Evolutionary conservation across 2,113 vertebrate species (phyloP).

Genomic region (Plectropomus leopardus): DNA sequence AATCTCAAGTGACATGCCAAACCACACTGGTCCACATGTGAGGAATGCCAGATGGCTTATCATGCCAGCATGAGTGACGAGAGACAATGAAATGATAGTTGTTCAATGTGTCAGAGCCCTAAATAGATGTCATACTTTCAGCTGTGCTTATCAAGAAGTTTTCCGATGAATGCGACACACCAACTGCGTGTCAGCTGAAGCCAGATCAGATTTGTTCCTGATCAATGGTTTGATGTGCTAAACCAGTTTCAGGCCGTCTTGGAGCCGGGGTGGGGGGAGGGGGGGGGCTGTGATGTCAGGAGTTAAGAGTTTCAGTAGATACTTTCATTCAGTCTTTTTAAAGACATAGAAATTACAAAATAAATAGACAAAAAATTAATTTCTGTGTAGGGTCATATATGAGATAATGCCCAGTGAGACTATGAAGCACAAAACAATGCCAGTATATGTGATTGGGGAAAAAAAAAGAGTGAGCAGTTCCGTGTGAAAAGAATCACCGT

Average conservation of each 20-base stretch:
- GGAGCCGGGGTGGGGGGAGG: rapidly evolving
- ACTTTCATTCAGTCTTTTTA: background rate
- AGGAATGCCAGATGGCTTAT: conserved; percentile 15
- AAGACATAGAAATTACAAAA: background rate
- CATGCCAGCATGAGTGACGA: background rate
- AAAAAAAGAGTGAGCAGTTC: background rate
- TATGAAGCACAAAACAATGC: background rate
- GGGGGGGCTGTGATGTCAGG: background rate
- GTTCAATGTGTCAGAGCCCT: background rate
- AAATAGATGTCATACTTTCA: conserved; percentile 30
- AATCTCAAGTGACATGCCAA: conserved; percentile 32
- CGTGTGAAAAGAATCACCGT: background rate
- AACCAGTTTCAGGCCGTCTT: conserved; percentile 37
- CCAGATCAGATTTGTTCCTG: background rate
- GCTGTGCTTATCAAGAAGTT: background rate
- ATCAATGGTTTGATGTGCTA: conserved; percentile 22
- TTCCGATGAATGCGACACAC: background rate
- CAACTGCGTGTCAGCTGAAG: background rate
- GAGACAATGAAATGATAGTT: conserved; percentile 1
- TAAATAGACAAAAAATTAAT: background rate
- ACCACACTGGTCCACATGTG: background rate
- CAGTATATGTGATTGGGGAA: background rate
- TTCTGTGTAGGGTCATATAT: background rate
- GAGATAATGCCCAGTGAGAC: background rate
- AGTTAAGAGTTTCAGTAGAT: conserved; percentile 35